phyloP scores from a whole-genome alignment of 2,888 invertebrate species.

The Sycophila texana region DNA sequence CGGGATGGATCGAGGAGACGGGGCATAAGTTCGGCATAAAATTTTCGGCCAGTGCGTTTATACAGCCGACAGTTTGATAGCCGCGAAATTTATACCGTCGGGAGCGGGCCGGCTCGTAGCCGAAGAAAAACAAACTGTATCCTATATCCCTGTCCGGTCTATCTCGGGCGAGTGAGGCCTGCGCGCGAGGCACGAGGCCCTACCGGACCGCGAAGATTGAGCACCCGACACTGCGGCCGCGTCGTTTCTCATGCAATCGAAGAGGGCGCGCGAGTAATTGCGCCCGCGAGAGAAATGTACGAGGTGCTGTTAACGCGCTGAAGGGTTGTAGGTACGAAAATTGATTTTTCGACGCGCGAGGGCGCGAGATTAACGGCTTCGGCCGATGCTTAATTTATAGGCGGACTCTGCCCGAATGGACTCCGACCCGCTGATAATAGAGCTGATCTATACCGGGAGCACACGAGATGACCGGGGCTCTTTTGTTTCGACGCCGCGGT shows the following conservation, averaged over 20 bases:
- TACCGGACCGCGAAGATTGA: conserved; percentile 32
- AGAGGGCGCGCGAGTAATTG: conserved; percentile 46
- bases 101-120: background rate
- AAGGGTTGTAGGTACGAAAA: conserved; percentile 38
- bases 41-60: conserved; percentile 12
- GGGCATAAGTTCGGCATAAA: background rate
- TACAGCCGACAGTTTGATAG: conserved; percentile 28
- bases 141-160: background rate
- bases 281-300: conserved; percentile 54
- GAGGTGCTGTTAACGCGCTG: conserved; percentile 43
- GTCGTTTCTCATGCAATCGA: conserved; percentile 49
- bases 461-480: background rate
- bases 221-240: conserved; percentile 18
- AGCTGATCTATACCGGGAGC: conserved; percentile 7
- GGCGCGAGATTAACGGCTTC: conserved; percentile 46
- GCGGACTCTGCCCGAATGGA: conserved; percentile 6
- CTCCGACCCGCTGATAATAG: conserved; percentile 29
- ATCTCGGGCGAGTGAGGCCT: background rate
- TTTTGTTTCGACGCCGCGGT: background rate
- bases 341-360: conserved; percentile 48
- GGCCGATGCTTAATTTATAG: conserved; percentile 44
- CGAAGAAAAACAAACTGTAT: conserved; percentile 18
- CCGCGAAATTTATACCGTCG: conserved; percentile 36
- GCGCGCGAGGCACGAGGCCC: background rate
- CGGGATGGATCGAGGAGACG: background rate